A percentile compares a stretch with the other conserved stretches of the same genome.
phyloP scores from a whole-genome alignment of 2,797 vertebrate genomes.

The Antennarius maculatus region DNA sequence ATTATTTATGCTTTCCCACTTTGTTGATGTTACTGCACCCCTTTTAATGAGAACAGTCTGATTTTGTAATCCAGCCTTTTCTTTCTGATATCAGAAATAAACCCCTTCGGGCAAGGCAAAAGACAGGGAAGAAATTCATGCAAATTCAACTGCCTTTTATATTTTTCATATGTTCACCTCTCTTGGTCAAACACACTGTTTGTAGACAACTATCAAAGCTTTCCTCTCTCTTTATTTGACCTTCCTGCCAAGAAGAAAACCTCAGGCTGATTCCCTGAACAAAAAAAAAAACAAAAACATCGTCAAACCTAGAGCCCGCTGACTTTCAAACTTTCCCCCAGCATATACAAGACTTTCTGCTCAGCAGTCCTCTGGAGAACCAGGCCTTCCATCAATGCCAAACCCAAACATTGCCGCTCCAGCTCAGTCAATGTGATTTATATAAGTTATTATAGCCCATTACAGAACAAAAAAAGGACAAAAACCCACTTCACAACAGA shows the following conservation, averaged over 20 bases:
- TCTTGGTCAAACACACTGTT: constrained; percentile 71
- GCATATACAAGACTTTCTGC: constrained; percentile 68
- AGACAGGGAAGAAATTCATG: constrained; percentile 52
- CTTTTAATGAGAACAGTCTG: constrained; percentile 62
- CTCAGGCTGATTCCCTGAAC: constrained; percentile 67
- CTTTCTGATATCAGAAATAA: constrained; percentile 66
- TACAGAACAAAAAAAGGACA: constrained; percentile 78
- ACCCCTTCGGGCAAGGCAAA: constrained; percentile 66
- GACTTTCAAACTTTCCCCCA: constrained; percentile 75
- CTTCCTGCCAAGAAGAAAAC: constrained; percentile 74
- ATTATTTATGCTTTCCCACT: constrained; percentile 47
- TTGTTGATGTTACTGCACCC: constrained; percentile 36
- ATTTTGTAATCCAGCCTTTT: constrained; percentile 63
- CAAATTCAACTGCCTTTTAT: constrained; percentile 54
- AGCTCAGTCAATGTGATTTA: constrained; percentile 81
- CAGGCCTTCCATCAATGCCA: constrained; percentile 80
- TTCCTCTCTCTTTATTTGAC: constrained; percentile 74
- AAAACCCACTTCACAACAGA: constrained; percentile 76
- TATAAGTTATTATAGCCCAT: constrained; percentile 84
- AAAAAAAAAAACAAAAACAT: constrained; percentile 72
- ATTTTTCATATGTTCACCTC: constrained; percentile 68
- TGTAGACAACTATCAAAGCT: constrained; percentile 77
- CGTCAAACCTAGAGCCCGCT: constrained; percentile 70
- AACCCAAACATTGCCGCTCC: constrained; percentile 71
- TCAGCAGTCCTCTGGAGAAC: constrained; percentile 64